These are phyloP conservation scores for Macrosteles quadrilineatus DNA, from an alignment of 1,140 invertebrate species.

Conservation along the genomic window DNA sequence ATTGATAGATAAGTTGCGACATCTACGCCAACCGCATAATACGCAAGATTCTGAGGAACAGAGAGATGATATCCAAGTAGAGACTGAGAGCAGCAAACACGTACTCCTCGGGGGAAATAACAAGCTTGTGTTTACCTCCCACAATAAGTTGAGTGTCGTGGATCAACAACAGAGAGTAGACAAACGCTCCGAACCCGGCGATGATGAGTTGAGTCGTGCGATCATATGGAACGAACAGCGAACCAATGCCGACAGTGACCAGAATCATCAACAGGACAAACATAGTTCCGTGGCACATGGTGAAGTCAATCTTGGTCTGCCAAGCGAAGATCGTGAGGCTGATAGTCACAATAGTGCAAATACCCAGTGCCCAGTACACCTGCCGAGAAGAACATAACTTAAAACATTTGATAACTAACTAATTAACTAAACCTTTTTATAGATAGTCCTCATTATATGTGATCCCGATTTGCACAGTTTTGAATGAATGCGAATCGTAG, in stretches of 20 bases:
- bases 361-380: slow-evolving; percentile 80
- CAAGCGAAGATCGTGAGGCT: slow-evolving; percentile 88
- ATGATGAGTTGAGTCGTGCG: slow-evolving; percentile 69
- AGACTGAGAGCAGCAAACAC: slow-evolving; percentile 91
- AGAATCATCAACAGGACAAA: slow-evolving; percentile 77
- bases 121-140: slow-evolving; percentile 88
- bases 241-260: slow-evolving; percentile 78
- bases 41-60: slow-evolving; percentile 82
- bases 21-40: neutral
- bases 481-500: too few species aligned
- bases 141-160: slow-evolving; percentile 96
- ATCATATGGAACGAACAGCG: slow-evolving; percentile 65
- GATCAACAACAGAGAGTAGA: slow-evolving; percentile 82
- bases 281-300: slow-evolving; percentile 73
- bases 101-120: slow-evolving; percentile 94
- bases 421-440: too few species aligned
- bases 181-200: slow-evolving; percentile 73
- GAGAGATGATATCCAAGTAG: slow-evolving; percentile 88
- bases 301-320: slow-evolving; percentile 94
- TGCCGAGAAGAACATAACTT: too few species aligned
- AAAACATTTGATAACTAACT: too few species aligned
- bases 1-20: too few species aligned
- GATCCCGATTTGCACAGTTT: too few species aligned
- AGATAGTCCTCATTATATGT: too few species aligned
- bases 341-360: slow-evolving; percentile 78